phyloP scores from a whole-genome alignment of 2,888 invertebrate genomes.

The Osedax fenrisi region DNA sequence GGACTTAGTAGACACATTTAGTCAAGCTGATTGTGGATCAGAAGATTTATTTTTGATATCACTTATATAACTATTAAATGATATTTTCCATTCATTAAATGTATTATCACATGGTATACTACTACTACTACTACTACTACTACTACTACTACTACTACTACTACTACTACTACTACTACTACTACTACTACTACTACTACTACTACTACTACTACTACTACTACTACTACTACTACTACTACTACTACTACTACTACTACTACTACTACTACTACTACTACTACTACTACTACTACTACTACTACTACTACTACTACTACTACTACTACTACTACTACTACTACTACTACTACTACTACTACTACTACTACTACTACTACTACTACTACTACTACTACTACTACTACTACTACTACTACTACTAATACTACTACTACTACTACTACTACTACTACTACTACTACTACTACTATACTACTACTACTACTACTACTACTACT shows the following conservation, averaged over 20 bases:
- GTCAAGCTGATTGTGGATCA: no score
- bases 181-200: conserved; percentile 2
- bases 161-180: conserved; percentile 2
- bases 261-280: conserved; percentile 1
- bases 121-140: background rate
- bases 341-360: background rate
- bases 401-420: background rate
- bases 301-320: background rate
- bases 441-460: background rate
- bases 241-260: background rate
- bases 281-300: background rate
- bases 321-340: background rate
- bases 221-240: background rate
- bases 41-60: no score
- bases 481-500: background rate
- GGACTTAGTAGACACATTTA: no score
- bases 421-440: background rate
- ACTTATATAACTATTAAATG: no score
- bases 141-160: conserved; percentile 3
- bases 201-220: conserved; percentile 5
- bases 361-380: conserved; percentile 2
- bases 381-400: conserved; percentile 6
- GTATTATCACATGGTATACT: no score
- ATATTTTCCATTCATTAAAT: no score
- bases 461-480: conserved; percentile 1